These are phyloP conservation scores for Porites lobata DNA, from an alignment of 92 coral and sea anemone genomes.

Conservation along the genomic window DNA sequence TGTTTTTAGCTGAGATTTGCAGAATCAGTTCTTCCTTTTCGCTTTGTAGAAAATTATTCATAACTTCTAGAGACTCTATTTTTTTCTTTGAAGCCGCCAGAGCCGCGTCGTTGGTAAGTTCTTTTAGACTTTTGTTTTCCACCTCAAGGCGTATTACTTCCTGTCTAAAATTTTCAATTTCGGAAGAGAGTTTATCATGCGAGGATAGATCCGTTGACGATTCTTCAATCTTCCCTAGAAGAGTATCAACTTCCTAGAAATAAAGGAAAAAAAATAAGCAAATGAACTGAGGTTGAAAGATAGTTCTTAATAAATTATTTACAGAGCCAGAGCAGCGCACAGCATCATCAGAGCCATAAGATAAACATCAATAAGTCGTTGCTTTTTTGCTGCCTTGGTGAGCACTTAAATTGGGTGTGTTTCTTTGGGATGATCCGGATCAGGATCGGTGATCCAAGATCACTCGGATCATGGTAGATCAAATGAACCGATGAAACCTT, in stretches of 20 bases:
- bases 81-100: slow-evolving; percentile 59
- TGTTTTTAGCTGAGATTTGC: slow-evolving; percentile 73
- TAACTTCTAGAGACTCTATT: slow-evolving; percentile 61
- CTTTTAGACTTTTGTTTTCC: slow-evolving; percentile 63
- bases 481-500: too few species aligned
- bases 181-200: slow-evolving; percentile 38
- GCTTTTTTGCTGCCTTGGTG: too few species aligned
- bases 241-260: slow-evolving; percentile 50
- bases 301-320: too few species aligned
- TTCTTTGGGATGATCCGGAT: too few species aligned
- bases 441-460: too few species aligned
- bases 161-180: slow-evolving; percentile 56
- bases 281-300: too few species aligned
- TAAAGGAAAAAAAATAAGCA: background rate
- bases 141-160: slow-evolving; percentile 74
- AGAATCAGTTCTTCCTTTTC: slow-evolving; percentile 80
- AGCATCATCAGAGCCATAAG: too few species aligned
- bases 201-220: slow-evolving; percentile 3
- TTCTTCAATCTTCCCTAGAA: slow-evolving; percentile 48
- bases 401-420: too few species aligned
- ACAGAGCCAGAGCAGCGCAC: too few species aligned
- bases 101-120: slow-evolving; percentile 44
- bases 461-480: too few species aligned
- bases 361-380: too few species aligned
- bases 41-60: slow-evolving; percentile 61